Conservation (phyloP, 1,140 invertebrate species). For the fruit fly (Drosophila melanogaster) region Release_6_plus_ISO1_MT NT_033779.5:16564501-16565000, state of each 20-base stretch:
- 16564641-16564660: conserved; percentile 12
- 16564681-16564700: conserved; percentile 12
- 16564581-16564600: too few species aligned
- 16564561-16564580: conserved; percentile 9
- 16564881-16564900: conserved; percentile 56
- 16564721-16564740: conserved; percentile 46
- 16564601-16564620: conserved; percentile 52
- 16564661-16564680: conserved; percentile 5
- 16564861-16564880: conserved; percentile 49
- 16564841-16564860: conserved; percentile 40
- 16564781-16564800: conserved; percentile 54
- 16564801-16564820: conserved; percentile 45
- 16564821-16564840: conserved; percentile 19
- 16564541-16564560: too few species aligned
- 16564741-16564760: conserved; percentile 6
- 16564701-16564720: conserved; percentile 50
- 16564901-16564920: conserved; percentile 37
- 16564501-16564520: too few species aligned
- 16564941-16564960: conserved; percentile 29
- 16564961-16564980: conserved; percentile 43
- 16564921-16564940: conserved; percentile 21
- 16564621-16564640: conserved; percentile 19
- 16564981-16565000: conserved; percentile 31
- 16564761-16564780: conserved; percentile 24
- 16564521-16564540: too few species aligned